Conservation (phyloP, 1,140 invertebrate species). For the Drosophila ohnishii region DNA sequence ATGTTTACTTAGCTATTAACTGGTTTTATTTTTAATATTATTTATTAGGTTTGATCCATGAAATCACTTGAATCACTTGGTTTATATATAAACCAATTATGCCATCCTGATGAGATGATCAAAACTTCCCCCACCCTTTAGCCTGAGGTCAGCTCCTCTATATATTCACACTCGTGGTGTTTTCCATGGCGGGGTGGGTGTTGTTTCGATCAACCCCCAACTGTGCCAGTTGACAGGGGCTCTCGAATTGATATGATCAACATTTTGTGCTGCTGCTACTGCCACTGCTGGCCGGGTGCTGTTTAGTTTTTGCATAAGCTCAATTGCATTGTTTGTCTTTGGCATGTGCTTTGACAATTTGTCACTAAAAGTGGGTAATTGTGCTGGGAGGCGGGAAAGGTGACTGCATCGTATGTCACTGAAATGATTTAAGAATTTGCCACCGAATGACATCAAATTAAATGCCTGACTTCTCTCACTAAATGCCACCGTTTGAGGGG, state of each 20-base stretch:
- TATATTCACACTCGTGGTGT: conserved; percentile 53
- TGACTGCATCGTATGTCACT: conserved; percentile 50
- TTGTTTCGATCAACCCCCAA: conserved; percentile 40
- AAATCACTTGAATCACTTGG: conserved; percentile 74
- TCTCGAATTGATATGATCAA: conserved; percentile 79
- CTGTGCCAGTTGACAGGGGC: conserved; percentile 71
- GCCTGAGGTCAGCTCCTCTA: conserved; percentile 17
- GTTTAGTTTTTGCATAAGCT: conserved; percentile 54
- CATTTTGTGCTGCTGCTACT: conserved; percentile 34
- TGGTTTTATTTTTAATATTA: conserved; percentile 28
- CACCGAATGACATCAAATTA: conserved; percentile 73
- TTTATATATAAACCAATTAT: conserved; percentile 79
- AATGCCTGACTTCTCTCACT: conserved; percentile 59
- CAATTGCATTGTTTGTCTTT: conserved; percentile 75
- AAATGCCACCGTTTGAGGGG: conserved; percentile 32
- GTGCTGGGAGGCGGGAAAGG: conserved; percentile 23
- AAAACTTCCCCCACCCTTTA: background rate
- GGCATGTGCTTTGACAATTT: conserved; percentile 74
- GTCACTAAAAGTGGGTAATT: conserved; percentile 60
- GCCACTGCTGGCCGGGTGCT: conserved; percentile 21
- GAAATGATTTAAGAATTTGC: conserved; percentile 67
- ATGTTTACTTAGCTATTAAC: conserved; percentile 36
- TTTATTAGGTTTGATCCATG: conserved; percentile 48
- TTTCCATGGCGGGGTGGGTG: conserved; percentile 8
- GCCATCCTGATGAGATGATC: conserved; percentile 47